Evolutionary conservation across 2,113 vertebrate genomes (phyloP).

Genomic region (Garra rufa): DNA sequence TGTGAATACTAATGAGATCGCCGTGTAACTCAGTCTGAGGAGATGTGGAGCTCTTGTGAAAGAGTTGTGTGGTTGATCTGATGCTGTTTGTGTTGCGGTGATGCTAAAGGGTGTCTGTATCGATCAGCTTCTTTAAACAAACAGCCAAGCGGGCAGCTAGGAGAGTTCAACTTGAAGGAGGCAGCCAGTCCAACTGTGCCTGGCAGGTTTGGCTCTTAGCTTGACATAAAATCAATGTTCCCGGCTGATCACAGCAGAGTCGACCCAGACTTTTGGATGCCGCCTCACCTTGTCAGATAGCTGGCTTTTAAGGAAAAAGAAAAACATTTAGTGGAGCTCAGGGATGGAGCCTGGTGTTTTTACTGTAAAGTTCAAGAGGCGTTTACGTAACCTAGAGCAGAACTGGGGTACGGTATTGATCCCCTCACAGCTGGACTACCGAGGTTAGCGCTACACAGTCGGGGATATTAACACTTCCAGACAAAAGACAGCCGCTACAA

Average conservation of each 20-base stretch:
- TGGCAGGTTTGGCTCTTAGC: conserved; percentile 47
- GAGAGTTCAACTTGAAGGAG: conserved; percentile 32
- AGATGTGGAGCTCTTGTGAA: conserved; percentile 32
- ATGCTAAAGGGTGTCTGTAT: conserved; percentile 30
- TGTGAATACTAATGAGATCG: not conserved
- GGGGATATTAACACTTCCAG: conserved; percentile 51
- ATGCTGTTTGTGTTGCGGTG: not conserved
- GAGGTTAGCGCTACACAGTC: conserved; percentile 42
- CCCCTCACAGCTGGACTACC: conserved; percentile 36
- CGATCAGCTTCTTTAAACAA: conserved; percentile 41
- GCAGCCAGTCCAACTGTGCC: conserved; percentile 29
- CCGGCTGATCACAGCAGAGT: conserved; percentile 26
- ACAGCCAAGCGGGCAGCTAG: not conserved
- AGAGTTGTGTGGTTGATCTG: conserved; percentile 3
- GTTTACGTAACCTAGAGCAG: conserved; percentile 50
- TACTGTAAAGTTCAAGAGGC: conserved; percentile 27
- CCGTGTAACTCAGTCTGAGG: not conserved
- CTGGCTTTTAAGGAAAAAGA: conserved; percentile 46
- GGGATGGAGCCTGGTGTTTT: conserved; percentile 28
- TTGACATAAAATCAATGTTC: conserved; percentile 58
- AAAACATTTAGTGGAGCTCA: conserved; percentile 39
- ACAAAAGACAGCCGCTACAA: conserved; percentile 43
- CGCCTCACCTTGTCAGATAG: conserved; percentile 28
- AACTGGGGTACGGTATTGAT: conserved; percentile 49
- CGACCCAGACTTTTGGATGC: conserved; percentile 17